Evolutionary conservation across 1,140 invertebrate genomes (phyloP), one percentile per base, ranked within the genome.

Genomic region (Stegodyphus dumicola): DNA sequence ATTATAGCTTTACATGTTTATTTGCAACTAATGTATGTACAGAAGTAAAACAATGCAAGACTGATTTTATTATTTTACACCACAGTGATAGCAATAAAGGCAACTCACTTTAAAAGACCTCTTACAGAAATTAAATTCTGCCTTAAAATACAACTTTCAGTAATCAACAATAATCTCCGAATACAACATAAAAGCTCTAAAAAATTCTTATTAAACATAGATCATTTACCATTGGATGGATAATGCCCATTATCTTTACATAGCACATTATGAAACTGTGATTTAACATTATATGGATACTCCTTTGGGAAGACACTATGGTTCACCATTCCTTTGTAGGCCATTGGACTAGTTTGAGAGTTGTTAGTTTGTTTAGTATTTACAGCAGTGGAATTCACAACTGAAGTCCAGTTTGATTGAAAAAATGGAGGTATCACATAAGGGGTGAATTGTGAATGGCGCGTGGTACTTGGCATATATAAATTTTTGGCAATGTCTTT

Each of bases 351-450:
- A 86, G 84, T 78, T 77, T 77, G 75, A 78, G 84, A 73, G 33
- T 78, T 86, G 53, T 48, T 76, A 49, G 67, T 77, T 17, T 73
- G 54, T 53, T 71, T 71, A 33, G 54, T 49, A 73, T 52, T 71
- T 7, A 67, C n/a, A 65, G 76, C 48, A 18, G 73, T 65, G n/a
- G 79, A 11, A 52, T 70, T 85, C n/a, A 77, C 81, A 33, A 76
- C 74, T 56, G 81, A 76, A 76, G 81, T 76, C 84, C 84, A 86
- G 52, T 54, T 86, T 15, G 84, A 51, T 53, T 75, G 49, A 67
- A 77, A 86, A 54, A 78, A 86, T n/a, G 84, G 84, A 52, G 84
- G 84, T 86, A 86, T 86, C 84, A 86, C 84, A 86, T 86, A 86
- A 52, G 84, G 84, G 69, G 75, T 51, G 51, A 85, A 85, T 33